These are phyloP conservation scores for Drosophila nr. perissopoda DNA, from an alignment of 2,888 invertebrate genomes.

Conservation along the genomic window DNA sequence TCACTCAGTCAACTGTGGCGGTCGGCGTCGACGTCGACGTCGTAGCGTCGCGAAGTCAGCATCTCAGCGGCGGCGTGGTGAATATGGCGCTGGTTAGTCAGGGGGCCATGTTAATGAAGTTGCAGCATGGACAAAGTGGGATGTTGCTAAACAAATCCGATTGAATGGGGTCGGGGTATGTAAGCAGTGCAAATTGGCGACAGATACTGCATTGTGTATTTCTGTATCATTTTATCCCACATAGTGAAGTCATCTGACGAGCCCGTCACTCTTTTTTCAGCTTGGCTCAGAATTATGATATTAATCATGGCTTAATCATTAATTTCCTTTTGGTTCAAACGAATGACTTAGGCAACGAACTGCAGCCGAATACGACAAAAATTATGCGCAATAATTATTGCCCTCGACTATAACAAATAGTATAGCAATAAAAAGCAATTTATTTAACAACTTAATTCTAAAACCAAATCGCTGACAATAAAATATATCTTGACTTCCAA, in stretches of 20 bases:
- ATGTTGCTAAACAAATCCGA: constrained; percentile 58
- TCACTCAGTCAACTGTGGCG: constrained; percentile 75
- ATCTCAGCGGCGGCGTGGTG: constrained; percentile 36
- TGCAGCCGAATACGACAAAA: constrained; percentile 2
- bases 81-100: constrained; percentile 39
- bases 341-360: constrained; percentile 70
- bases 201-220: constrained; percentile 65
- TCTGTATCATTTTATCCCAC: constrained; percentile 27
- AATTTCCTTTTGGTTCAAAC: constrained; percentile 61
- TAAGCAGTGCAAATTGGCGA: constrained; percentile 66
- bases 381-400: constrained; percentile 55
- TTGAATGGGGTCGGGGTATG: constrained; percentile 59
- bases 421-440: constrained; percentile 53
- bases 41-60: constrained; percentile 16
- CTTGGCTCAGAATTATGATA: constrained; percentile 58
- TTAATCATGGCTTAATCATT: constrained; percentile 69
- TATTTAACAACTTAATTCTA: constrained; percentile 72
- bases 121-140: constrained; percentile 66
- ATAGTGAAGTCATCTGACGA: constrained; percentile 58
- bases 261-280: constrained; percentile 51
- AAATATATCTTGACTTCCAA: constrained; percentile 46
- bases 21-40: constrained; percentile 21
- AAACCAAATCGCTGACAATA: constrained; percentile 57
- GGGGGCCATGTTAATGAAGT: constrained; percentile 68
- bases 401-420: constrained; percentile 56